phyloP scores from a whole-genome alignment of 2,888 invertebrate species.

The Nemurella pictetii region DNA sequence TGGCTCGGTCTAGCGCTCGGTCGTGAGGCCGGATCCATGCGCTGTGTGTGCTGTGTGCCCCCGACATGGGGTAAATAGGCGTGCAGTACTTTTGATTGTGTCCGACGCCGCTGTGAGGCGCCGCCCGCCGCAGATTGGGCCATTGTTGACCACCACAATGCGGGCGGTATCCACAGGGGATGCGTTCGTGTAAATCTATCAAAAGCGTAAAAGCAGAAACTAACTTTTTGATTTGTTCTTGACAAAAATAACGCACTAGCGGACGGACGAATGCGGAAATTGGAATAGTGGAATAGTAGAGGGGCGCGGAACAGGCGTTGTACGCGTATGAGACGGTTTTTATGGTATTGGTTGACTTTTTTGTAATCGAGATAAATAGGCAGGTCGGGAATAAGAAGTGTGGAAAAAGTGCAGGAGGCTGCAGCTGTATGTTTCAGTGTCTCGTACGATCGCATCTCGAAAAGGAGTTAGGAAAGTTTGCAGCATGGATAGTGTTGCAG shows the following conservation, averaged over 20 bases:
- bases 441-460: no score
- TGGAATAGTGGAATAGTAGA: not conserved
- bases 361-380: not conserved
- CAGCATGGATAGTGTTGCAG: not conserved
- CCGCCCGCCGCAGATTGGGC: slow-evolving; percentile 19
- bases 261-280: not conserved
- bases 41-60: not conserved
- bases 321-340: not conserved
- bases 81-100: slow-evolving; percentile 15
- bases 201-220: not conserved
- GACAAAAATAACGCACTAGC: not conserved
- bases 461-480: not conserved
- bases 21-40: no score
- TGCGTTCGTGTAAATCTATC: slow-evolving; percentile 9
- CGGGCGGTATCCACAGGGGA: slow-evolving; percentile 30
- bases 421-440: not conserved
- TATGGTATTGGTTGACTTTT: not conserved
- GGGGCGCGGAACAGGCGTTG: not conserved
- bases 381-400: not conserved
- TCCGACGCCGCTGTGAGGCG: not conserved
- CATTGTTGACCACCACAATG: slow-evolving; percentile 11
- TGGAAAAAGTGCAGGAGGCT: not conserved
- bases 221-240: slow-evolving; percentile 3
- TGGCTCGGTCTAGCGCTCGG: no score
- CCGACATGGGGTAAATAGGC: slow-evolving; percentile 26